Percentiles rank a stretch among this genome's conserved stretches.
Conservation (phyloP, 30 jellyfish, hydroid and myxozoan genomes). For the Sanderia malayensis region DNA sequence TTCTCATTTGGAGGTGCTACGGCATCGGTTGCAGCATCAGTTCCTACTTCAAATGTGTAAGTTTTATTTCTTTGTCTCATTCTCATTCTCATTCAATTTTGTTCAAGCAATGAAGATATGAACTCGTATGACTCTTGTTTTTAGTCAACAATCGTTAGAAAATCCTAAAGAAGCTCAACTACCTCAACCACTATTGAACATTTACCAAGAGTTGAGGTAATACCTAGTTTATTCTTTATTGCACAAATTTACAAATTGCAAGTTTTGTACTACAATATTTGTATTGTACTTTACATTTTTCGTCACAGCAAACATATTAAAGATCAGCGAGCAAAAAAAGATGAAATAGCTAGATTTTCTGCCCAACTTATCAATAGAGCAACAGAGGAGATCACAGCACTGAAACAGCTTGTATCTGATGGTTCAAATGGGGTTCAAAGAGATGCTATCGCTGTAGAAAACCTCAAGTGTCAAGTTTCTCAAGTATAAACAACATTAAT, state of each 20-base stretch:
- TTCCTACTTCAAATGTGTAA: constrained; percentile 3
- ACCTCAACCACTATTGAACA: constrained; percentile 47
- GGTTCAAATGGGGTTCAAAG: constrained; percentile 78
- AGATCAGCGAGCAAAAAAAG: constrained; percentile 73
- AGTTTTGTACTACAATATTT: too few species aligned
- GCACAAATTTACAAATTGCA: too few species aligned
- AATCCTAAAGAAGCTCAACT: constrained; percentile 81
- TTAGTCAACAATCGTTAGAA: constrained; percentile 53
- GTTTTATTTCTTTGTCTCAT: neutral
- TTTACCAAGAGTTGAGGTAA: constrained; percentile 63
- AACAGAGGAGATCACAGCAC: constrained; percentile 47
- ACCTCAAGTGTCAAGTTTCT: constrained; percentile 56
- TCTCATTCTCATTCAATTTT: too few species aligned
- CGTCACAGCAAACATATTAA: constrained; percentile 61
- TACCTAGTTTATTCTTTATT: too few species aligned
- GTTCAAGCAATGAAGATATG: too few species aligned
- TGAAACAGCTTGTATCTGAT: constrained; percentile 57
- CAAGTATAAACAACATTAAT: constrained; percentile 29
- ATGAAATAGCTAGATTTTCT: constrained; percentile 75
- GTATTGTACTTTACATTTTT: neutral
- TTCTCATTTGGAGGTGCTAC: constrained; percentile 26
- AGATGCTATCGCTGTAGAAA: constrained; percentile 74
- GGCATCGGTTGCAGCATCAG: constrained; percentile 15
- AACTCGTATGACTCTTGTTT: too few species aligned
- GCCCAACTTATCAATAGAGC: constrained; percentile 56